Evolutionary conservation across 2,888 invertebrate species (phyloP).

Genomic region (Falcaria lacertinaria): DNA sequence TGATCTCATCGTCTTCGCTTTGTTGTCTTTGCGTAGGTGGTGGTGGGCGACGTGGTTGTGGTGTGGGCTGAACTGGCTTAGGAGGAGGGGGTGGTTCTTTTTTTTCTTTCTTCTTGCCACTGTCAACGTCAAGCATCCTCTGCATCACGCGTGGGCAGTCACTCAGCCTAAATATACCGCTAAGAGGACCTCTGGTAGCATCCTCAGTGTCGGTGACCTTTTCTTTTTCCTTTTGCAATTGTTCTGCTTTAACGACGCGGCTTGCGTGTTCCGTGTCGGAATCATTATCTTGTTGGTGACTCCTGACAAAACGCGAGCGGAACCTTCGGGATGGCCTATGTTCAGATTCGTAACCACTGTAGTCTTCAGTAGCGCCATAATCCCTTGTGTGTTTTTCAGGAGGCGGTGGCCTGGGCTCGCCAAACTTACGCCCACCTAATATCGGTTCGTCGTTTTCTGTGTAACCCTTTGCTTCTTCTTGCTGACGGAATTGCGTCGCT

Average conservation of each 20-base stretch:
- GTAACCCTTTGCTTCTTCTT: conserved; percentile 85
- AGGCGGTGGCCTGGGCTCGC: conserved; percentile 82
- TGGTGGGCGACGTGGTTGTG: conserved; percentile 77
- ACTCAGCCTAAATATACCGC: conserved; percentile 91
- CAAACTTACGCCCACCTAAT: conserved; percentile 87
- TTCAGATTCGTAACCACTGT: conserved; percentile 84
- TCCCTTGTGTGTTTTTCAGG: conserved; percentile 77
- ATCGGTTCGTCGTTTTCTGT: conserved; percentile 85
- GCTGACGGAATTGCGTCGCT: conserved; percentile 92
- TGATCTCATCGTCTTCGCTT: conserved; percentile 94
- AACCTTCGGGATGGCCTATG: conserved; percentile 84
- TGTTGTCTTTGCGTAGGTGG: conserved; percentile 87
- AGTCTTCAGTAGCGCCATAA: conserved; percentile 81
- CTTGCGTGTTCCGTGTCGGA: conserved; percentile 85
- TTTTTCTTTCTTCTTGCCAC: conserved; percentile 87
- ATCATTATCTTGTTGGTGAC: conserved; percentile 85
- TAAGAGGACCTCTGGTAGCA: conserved; percentile 90
- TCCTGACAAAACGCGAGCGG: conserved; percentile 84
- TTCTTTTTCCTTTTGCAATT: conserved; percentile 81
- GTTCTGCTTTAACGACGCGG: conserved; percentile 83
- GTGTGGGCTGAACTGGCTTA: conserved; percentile 78
- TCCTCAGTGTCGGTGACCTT: conserved; percentile 94
- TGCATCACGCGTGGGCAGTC: conserved; percentile 95
- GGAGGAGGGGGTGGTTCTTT: conserved; percentile 81
- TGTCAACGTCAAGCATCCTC: conserved; percentile 89